These are phyloP conservation scores for Struthio camelus DNA, from an alignment of 2,113 vertebrate species.

Conservation along the genomic window DNA sequence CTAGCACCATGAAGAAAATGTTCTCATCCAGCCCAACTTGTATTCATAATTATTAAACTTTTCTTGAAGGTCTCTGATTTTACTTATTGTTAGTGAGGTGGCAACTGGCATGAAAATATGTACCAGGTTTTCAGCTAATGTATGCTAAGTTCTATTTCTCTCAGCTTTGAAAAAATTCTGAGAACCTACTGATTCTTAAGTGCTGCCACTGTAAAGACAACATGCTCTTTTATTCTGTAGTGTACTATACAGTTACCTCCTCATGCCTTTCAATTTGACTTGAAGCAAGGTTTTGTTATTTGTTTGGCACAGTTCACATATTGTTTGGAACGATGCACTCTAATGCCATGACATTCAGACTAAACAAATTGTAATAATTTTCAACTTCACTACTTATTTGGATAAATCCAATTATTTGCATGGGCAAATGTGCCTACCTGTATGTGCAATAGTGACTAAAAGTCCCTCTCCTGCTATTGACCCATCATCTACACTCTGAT, in stretches of 20 bases:
- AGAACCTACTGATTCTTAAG: neutral
- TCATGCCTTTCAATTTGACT: neutral
- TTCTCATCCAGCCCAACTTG: neutral
- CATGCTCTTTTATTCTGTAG: neutral
- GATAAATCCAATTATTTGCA: slow-evolving; percentile 65
- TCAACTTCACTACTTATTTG: slow-evolving; percentile 57
- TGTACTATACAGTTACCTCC: neutral
- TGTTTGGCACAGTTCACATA: neutral
- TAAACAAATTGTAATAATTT: slow-evolving; percentile 63
- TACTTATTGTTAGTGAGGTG: neutral
- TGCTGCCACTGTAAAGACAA: neutral
- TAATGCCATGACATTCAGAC: slow-evolving; percentile 37
- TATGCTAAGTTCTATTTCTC: neutral
- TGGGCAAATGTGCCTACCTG: slow-evolving; percentile 24
- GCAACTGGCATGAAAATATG: neutral
- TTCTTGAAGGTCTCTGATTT: neutral
- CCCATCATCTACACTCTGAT: slow-evolving; percentile 10
- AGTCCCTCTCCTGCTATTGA: slow-evolving; percentile 51
- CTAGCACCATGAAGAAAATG: neutral
- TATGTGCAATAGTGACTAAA: slow-evolving; percentile 46
- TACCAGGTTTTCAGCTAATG: neutral
- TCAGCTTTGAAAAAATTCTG: neutral
- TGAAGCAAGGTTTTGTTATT: slow-evolving; percentile 8
- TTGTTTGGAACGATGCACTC: slow-evolving; percentile 23
- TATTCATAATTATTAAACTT: neutral